Evolutionary conservation across 2,888 invertebrate species (phyloP), one percentile per base, ranked within the genome.

Genomic region (Thera britannica): DNA sequence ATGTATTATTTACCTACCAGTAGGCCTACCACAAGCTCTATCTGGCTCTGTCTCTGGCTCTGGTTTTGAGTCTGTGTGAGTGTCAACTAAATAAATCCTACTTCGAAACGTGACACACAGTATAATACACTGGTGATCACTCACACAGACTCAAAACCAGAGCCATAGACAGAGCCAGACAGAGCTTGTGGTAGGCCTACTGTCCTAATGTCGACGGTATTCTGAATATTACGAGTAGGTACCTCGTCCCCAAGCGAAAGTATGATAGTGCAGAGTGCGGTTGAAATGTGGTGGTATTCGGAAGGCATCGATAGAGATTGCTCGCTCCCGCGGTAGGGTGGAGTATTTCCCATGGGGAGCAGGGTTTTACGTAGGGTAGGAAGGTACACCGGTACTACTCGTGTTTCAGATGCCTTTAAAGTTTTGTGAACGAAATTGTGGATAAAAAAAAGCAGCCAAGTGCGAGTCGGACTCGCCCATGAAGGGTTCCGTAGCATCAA

Each of bases 341-440:
- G 65, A 61, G 65, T 56, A 72, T 73, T 72, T 73, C 73, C 73
- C 73, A 58, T 46, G 72, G 65, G 73, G 64, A 52, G 0, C 57
- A 35, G 65, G 68, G 61, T 70, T 72, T 73, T 58, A 58, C 67
- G 67, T 58, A 62, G 62, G 70, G 67, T 56, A 61, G 3, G 57
- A 67, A 59, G 57, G 49, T 41, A 59, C 56, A 59, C 68, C 68
- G 57, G 49, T 41, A 59, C 56, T 57, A 70, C 68, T 70, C 52
- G 55, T 48, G 67, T 55, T 62, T 58, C 61, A 65, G 70, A 72
- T 68, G 64, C 64, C 58, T 73, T 67, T 12, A 58, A 58, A 54
- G 51, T 58, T 58, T 54, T 11, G 44, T 36, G 9, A n/a, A 55
- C 35, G 46, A 36, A 55, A 12, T 38, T 54, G 52, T 12, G 41